Conservation (phyloP, 2,113 vertebrate species). For the Kobus ellipsiprymnus region DNA sequence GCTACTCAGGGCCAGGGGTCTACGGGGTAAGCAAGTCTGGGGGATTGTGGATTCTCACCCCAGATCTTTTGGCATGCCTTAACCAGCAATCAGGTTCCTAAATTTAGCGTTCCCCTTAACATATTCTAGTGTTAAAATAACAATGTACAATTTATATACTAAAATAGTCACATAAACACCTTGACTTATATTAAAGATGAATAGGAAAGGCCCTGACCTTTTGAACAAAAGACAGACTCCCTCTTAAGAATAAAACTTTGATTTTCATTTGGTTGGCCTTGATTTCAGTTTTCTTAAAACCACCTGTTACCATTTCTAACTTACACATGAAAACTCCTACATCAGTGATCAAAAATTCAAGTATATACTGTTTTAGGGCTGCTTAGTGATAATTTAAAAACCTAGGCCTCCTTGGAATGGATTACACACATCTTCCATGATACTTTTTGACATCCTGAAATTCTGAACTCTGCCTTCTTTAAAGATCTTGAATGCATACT, state of each 20-base stretch:
- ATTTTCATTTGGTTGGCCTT: neutral
- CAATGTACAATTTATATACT: neutral
- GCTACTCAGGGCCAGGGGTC: neutral
- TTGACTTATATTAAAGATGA: neutral
- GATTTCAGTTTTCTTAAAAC: neutral
- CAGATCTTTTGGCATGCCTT: neutral
- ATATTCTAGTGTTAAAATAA: neutral
- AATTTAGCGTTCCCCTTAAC: neutral
- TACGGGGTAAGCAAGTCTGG: neutral
- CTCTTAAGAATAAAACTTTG: neutral
- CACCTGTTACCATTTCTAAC: neutral
- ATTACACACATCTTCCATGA: neutral
- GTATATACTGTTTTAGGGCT: neutral
- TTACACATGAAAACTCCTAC: neutral
- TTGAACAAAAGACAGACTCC: conserved; percentile 25
- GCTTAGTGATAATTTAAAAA: neutral
- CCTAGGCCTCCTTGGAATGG: neutral
- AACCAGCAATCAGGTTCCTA: neutral
- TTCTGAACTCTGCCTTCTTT: neutral
- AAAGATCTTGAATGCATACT: neutral
- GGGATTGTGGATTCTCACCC: neutral
- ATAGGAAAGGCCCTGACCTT: neutral
- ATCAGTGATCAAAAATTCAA: neutral
- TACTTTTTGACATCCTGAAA: neutral
- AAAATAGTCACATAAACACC: conserved; percentile 15